Percentiles rank a stretch among this genome's conserved stretches.
Conservation (phyloP, 2,113 vertebrate genomes). For the Opisthocomus hoazin region DNA sequence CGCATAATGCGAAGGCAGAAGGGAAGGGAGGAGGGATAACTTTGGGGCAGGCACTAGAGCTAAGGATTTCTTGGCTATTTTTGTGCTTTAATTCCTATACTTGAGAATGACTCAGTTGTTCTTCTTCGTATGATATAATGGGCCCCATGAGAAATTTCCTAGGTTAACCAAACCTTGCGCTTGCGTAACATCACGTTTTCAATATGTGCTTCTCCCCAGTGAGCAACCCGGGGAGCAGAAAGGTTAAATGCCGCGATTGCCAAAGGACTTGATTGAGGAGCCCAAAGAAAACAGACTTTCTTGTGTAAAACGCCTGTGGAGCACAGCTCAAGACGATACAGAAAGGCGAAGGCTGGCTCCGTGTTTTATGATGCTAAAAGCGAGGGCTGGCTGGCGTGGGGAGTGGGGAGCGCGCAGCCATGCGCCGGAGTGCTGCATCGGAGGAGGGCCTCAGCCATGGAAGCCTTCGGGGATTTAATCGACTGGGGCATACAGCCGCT, state of each 20-base stretch:
- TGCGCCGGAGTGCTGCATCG: background rate
- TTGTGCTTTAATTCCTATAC: background rate
- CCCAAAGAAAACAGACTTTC: background rate
- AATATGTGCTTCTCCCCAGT: background rate
- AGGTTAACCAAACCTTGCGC: background rate
- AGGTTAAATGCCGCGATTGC: background rate
- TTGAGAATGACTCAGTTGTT: conserved; percentile 33
- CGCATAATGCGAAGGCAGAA: background rate
- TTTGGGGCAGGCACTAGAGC: background rate
- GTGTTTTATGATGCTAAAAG: background rate
- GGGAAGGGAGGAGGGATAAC: background rate
- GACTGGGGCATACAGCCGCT: accelerated
- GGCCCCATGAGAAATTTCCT: background rate
- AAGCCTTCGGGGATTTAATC: background rate
- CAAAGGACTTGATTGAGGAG: background rate
- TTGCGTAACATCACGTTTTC: conserved; percentile 19
- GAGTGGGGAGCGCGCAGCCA: background rate
- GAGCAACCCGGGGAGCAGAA: background rate
- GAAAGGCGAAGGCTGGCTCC: background rate
- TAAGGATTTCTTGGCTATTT: conserved; percentile 24
- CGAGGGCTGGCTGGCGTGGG: accelerated
- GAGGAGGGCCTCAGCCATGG: background rate
- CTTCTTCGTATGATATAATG: background rate
- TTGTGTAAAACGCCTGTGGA: background rate
- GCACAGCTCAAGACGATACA: accelerated